Base-by-base conservation (phyloP, 2,888 invertebrate genomes). In the Orthosia gothica region DNA sequence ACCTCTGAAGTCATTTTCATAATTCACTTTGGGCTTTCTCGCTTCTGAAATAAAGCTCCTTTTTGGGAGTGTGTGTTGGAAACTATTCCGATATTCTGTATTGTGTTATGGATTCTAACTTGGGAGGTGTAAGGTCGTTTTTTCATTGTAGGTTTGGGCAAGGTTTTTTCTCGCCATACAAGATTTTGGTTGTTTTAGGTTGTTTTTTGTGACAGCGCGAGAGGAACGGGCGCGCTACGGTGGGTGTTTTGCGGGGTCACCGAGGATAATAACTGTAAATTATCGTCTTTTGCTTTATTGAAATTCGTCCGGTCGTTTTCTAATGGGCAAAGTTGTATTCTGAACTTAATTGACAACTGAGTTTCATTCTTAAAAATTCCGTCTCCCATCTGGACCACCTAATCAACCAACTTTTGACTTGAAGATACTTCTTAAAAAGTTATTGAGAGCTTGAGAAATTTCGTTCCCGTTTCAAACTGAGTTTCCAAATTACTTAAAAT, bases 231-330 rank as follows among this genome's bases (percentile, higher is more conserved):
- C 92, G 91, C 91, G 91, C 91, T 94, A 91, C 94, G 93, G 95
- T 95, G 95, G 95, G 95, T 95, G 95, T 96, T 95, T 95, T 94
- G 95, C 95, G 95, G 96, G 96, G 96, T 96, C 96, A 96, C 92
- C 92, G 94, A 93, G 93, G 95, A 95, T 96, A 96, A 96, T 96
- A 96, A 96, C 96, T 94, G 96, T 96, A 96, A 96, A 96, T 96
- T 95, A 96, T 96, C 94, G 93, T 94, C 93, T 92, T 89, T 93
- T 92, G 93, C 92, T 93, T 96, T 96, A 96, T 96, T 96, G 96
- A 96, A 96, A 95, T 94, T 92, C 91, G 92, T 91, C 83, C 89
- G 92, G 93, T 92, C 92, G 90, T 91, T 91, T 93, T 93, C 94
- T 95, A 95, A 94, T 95, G 93, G 91, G 91, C 89, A 91, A 91